These are phyloP conservation scores for Scaptomyza montana DNA, from an alignment of 1,140 invertebrate species.

Conservation along the genomic window DNA sequence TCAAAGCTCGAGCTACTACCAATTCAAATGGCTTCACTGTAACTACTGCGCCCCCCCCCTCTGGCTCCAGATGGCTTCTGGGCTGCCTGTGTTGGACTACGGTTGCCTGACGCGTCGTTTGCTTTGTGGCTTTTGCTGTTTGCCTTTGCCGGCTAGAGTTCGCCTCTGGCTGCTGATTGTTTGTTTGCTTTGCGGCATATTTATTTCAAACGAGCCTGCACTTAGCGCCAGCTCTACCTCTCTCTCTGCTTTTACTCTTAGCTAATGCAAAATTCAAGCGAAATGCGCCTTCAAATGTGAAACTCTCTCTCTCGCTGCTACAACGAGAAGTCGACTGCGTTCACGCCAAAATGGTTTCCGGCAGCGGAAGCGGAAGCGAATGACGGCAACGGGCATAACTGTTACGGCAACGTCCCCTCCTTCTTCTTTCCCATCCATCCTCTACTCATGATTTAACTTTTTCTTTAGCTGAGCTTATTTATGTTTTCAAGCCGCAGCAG, in stretches of 20 bases:
- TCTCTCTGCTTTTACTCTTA: conserved; percentile 2
- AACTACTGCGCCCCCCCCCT: not conserved
- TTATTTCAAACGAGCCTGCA: conserved; percentile 80
- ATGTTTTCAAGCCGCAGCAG: conserved; percentile 67
- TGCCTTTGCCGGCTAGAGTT: conserved; percentile 12
- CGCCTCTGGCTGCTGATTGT: conserved; percentile 55
- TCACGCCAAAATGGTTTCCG: conserved; percentile 80
- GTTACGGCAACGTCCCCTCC: not conserved
- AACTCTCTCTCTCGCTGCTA: not conserved
- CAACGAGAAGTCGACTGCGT: conserved; percentile 45
- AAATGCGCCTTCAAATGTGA: conserved; percentile 79
- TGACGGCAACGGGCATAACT: conserved; percentile 43
- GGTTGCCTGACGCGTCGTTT: conserved; percentile 74
- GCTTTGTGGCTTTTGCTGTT: conserved; percentile 50
- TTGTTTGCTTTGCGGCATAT: conserved; percentile 81
- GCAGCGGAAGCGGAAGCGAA: conserved; percentile 75
- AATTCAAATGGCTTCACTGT: conserved; percentile 56
- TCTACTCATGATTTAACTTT: not conserved
- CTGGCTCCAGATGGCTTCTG: conserved; percentile 8
- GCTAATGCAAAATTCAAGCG: conserved; percentile 79
- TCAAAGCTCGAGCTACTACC: conserved; percentile 40
- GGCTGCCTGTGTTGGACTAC: conserved; percentile 54
- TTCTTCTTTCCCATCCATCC: conserved; percentile 25
- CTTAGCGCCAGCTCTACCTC: conserved; percentile 50
- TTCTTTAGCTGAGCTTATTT: conserved; percentile 55